phyloP scores from a whole-genome alignment of 2,797 vertebrate species.

The Gymnothorax javanicus region DNA sequence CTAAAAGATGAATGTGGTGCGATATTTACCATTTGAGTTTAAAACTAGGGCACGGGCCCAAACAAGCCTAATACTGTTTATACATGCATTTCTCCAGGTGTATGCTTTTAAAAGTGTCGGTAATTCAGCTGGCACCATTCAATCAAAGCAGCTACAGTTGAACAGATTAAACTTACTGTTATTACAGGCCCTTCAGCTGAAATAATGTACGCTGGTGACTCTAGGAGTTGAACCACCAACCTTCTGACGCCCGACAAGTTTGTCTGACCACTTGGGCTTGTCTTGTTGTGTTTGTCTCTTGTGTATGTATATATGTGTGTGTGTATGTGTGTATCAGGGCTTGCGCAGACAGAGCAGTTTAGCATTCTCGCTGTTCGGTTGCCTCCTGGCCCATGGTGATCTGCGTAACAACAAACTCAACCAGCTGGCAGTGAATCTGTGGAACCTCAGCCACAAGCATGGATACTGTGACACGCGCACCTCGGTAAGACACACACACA shows the following conservation, averaged over 20 bases:
- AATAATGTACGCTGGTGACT: no score
- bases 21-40: not conserved
- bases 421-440: slow-evolving; percentile 90
- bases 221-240: no score
- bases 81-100: not conserved
- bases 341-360: slow-evolving; percentile 82
- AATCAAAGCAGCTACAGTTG: no score
- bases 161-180: no score
- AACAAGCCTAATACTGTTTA: not conserved
- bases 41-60: not conserved
- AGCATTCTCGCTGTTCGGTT: slow-evolving; percentile 86
- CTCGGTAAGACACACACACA: slow-evolving; percentile 80
- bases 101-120: not conserved
- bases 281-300: not conserved
- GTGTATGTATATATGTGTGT: not conserved
- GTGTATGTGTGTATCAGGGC: slow-evolving; percentile 58
- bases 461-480: slow-evolving; percentile 86
- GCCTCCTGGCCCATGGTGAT: slow-evolving; percentile 87
- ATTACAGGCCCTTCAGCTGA: no score
- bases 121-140: no score
- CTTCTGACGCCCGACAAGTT: no score
- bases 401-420: slow-evolving; percentile 93
- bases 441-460: slow-evolving; percentile 94
- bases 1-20: not conserved
- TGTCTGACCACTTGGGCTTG: not conserved